Conservation (phyloP, 2,888 invertebrate species). For the Eristalis tenax region DNA sequence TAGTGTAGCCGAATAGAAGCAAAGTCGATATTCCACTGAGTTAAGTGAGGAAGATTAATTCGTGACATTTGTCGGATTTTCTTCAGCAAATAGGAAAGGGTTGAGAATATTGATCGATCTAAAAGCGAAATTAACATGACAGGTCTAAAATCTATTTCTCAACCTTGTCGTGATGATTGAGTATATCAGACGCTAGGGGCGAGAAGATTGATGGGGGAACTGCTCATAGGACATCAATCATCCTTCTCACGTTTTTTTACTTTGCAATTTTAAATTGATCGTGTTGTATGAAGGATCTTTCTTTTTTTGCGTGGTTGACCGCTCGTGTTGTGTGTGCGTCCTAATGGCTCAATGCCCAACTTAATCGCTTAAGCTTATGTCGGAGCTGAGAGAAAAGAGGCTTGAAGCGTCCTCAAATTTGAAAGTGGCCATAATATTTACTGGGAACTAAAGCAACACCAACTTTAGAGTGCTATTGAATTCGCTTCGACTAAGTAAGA, state of each 20-base stretch:
- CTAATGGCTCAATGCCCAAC: too few relatives aligned
- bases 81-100: not conserved
- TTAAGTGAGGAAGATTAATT: not conserved
- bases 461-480: too few relatives aligned
- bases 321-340: too few relatives aligned
- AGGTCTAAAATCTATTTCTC: not conserved
- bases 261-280: not conserved
- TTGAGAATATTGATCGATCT: constrained; percentile 4
- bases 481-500: too few relatives aligned
- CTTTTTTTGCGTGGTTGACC: not conserved
- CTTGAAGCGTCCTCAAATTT: too few relatives aligned
- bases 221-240: not conserved
- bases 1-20: not conserved
- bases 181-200: not conserved
- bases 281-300: not conserved
- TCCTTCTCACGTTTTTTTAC: too few relatives aligned
- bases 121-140: not conserved
- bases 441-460: too few relatives aligned
- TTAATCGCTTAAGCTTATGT: too few relatives aligned
- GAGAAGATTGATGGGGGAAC: not conserved
- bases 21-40: too few relatives aligned
- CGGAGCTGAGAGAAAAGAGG: too few relatives aligned
- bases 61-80: not conserved
- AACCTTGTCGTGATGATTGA: constrained; percentile 15
- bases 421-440: too few relatives aligned